Evolutionary conservation across 2,888 invertebrate species (phyloP).

Genomic region (Cybosia mesomella): DNA sequence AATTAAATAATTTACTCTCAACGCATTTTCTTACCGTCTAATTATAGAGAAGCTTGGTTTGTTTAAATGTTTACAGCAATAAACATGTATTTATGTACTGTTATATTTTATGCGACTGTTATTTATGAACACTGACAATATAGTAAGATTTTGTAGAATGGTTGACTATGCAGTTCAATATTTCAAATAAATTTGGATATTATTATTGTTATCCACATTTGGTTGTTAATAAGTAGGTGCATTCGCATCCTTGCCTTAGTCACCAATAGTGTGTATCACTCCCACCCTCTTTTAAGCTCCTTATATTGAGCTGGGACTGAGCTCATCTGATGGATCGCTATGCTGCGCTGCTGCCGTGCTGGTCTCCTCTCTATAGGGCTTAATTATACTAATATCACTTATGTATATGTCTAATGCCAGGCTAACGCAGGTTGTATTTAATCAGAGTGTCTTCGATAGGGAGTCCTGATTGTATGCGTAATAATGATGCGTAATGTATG

Average conservation of each 20-base stretch:
- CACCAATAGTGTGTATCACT: not conserved
- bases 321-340: not conserved
- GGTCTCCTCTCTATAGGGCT: not conserved
- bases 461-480: constrained; percentile 44
- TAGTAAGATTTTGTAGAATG: not conserved
- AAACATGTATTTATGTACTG: constrained; percentile 47
- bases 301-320: not conserved
- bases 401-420: constrained; percentile 9
- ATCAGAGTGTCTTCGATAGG: constrained; percentile 57
- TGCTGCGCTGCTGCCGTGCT: no score
- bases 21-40: constrained; percentile 70
- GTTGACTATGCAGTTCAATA: no score
- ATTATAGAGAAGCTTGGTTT: constrained; percentile 67
- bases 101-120: constrained; percentile 24
- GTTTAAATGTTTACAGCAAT: constrained; percentile 68
- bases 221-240: not conserved
- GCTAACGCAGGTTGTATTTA: constrained; percentile 52
- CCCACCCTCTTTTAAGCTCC: not conserved
- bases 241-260: not conserved
- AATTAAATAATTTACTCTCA: constrained; percentile 81
- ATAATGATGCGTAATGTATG: constrained; percentile 61
- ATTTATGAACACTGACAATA: constrained; percentile 3
- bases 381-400: constrained; percentile 8
- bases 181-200: no score
- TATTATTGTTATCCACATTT: not conserved